Evolutionary conservation across 2,113 vertebrate genomes (phyloP), one percentile per base, ranked within the genome.

Genomic region (Paracanthobrama guichenoti): DNA sequence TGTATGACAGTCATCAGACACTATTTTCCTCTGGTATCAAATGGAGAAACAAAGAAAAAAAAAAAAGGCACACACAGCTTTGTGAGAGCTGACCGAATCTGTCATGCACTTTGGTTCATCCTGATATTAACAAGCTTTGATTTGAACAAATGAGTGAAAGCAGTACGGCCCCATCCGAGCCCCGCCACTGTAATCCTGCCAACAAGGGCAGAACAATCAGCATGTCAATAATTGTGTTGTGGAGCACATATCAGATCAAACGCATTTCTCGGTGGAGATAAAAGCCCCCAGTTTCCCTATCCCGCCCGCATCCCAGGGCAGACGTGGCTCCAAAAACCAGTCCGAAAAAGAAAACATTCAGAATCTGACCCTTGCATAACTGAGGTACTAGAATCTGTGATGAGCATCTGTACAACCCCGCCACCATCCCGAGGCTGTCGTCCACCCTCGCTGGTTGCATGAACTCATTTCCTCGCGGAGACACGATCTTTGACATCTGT

Each of bases 211-310:
- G 39, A 83, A 84, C 86, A 80, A 83, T 77, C 75, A 83, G 28
- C 80, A 73, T 66, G 83, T 88, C 87, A 88, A 82, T 87, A 90
- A 86, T 28, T 72, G 39, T 60, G 66, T 84, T 88, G 83, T 85
- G 85, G 48, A 82, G 59, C 64, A 35, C 67, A 88, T 71, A 82
- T 89, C 83, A 42, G 62, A 75, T 72, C 82, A 66, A 83, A 88
- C 85, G 71, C 78, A 42, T 31, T 73, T 75, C 81, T 67, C 67
- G 64, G 79, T 82, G 84, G 28, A 87, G 88, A 90, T 72, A 86
- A 85, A 89, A 80, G 35, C 82, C 84, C 55, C 74, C 82, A 79
- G 60, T 24, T 35, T 82, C 39, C 55, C 42, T 22, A 72, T 57
- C 24, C 48, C 12, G 18, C 28, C 59, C 80, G 44, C 28, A 53